Evolutionary conservation across 2,113 vertebrate species (phyloP).

Genomic region (Corythornis vintsioides): DNA sequence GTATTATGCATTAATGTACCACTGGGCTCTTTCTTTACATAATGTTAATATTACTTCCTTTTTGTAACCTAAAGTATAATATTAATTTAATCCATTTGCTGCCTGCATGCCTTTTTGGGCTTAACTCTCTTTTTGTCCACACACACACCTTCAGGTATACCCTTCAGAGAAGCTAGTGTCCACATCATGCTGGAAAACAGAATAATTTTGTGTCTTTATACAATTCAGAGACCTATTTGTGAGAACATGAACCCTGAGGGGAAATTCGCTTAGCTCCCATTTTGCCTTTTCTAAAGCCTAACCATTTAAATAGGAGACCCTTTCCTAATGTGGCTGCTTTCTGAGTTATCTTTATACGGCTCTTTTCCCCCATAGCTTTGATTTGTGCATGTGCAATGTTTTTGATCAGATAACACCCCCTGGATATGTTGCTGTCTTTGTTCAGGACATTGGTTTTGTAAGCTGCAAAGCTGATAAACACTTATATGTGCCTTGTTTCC

Average conservation of each 20-base stretch:
- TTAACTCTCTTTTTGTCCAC: background rate
- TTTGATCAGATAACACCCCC: conserved; percentile 60
- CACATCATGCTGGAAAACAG: conserved; percentile 23
- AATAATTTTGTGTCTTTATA: conserved; percentile 20
- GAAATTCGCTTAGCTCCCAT: background rate
- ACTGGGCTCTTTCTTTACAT: background rate
- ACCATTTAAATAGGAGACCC: conserved; percentile 14
- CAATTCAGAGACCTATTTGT: conserved; percentile 1
- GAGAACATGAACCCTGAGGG: background rate
- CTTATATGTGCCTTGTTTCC: conserved; percentile 58
- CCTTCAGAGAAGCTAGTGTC: background rate
- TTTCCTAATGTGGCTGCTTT: conserved; percentile 28
- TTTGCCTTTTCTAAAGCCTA: conserved; percentile 26
- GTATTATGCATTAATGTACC: background rate
- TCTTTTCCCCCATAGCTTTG: conserved; percentile 24
- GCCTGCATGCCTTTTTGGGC: background rate
- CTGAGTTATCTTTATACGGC: conserved; percentile 10
- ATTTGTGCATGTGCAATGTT: conserved; percentile 47
- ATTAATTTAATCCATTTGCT: background rate
- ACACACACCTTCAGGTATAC: background rate
- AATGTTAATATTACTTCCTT: background rate
- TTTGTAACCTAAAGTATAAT: background rate
- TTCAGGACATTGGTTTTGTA: conserved; percentile 48
- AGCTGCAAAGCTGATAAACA: conserved; percentile 58
- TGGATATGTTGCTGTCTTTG: conserved; percentile 53